These are phyloP conservation scores for Neuroterus valhalla DNA, from an alignment of 1,140 invertebrate genomes.

Conservation along the genomic window DNA sequence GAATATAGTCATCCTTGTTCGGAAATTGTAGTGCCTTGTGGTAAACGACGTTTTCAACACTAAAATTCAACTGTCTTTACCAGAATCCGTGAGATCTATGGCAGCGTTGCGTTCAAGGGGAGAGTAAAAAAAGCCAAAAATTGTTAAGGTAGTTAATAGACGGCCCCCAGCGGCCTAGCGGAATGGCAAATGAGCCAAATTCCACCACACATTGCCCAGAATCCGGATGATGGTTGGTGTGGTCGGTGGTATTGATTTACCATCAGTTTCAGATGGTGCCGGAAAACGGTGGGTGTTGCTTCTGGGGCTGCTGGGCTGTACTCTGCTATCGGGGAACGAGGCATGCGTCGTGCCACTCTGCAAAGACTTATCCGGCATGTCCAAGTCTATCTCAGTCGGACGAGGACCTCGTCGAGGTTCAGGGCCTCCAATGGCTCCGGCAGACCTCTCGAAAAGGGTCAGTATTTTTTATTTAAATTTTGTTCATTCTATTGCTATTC, in stretches of 20 bases:
- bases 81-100: no score
- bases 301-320: slow-evolving; percentile 57
- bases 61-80: no score
- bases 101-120: no score
- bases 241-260: slow-evolving; percentile 69
- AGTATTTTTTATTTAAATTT: neutral
- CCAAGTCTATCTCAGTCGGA: slow-evolving; percentile 37
- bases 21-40: no score
- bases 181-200: neutral
- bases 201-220: slow-evolving; percentile 26
- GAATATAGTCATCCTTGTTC: no score
- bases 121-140: no score
- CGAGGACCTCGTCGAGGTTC: slow-evolving; percentile 44
- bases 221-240: slow-evolving; percentile 24
- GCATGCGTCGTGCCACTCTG: slow-evolving; percentile 40
- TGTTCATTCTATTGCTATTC: neutral
- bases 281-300: slow-evolving; percentile 60
- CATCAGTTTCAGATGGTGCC: slow-evolving; percentile 72
- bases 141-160: no score
- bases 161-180: no score
- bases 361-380: slow-evolving; percentile 33
- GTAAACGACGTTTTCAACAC: no score
- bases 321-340: slow-evolving; percentile 38
- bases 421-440: slow-evolving; percentile 46
- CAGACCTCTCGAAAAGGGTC: slow-evolving; percentile 15